Conservation (phyloP, 1,140 invertebrate species). For the Helicoverpa armigera region DNA sequence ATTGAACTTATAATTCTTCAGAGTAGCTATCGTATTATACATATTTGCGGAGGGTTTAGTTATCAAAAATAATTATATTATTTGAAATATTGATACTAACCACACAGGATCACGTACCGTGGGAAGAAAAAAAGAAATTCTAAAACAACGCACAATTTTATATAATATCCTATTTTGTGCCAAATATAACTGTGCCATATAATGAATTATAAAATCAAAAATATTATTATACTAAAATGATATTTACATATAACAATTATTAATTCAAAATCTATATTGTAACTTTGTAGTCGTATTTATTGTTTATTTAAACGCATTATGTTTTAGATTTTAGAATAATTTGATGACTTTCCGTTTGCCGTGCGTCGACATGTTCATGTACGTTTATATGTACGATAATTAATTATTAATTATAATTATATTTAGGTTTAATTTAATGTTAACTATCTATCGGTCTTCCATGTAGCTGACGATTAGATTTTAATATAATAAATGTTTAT, state of each 20-base stretch:
- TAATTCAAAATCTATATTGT: constrained; percentile 25
- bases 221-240: constrained; percentile 37
- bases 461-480: constrained; percentile 61
- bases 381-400: constrained; percentile 68
- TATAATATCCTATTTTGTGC: constrained; percentile 56
- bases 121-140: constrained; percentile 50
- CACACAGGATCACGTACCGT: not conserved
- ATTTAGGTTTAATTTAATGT: constrained; percentile 57
- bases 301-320: constrained; percentile 28
- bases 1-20: not conserved
- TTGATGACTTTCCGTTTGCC: constrained; percentile 66
- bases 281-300: constrained; percentile 46
- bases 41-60: too few relatives aligned
- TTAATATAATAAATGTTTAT: constrained; percentile 34
- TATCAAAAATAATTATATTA: not conserved
- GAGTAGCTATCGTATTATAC: not conserved
- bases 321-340: constrained; percentile 62
- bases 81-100: not conserved
- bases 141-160: constrained; percentile 65
- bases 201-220: constrained; percentile 30
- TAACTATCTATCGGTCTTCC: constrained; percentile 77
- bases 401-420: constrained; percentile 39
- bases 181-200: constrained; percentile 54
- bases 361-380: constrained; percentile 83
- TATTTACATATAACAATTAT: constrained; percentile 35